Evolutionary conservation across 1,140 invertebrate genomes (phyloP).

Genomic region (Lasioglossum baleicum): DNA sequence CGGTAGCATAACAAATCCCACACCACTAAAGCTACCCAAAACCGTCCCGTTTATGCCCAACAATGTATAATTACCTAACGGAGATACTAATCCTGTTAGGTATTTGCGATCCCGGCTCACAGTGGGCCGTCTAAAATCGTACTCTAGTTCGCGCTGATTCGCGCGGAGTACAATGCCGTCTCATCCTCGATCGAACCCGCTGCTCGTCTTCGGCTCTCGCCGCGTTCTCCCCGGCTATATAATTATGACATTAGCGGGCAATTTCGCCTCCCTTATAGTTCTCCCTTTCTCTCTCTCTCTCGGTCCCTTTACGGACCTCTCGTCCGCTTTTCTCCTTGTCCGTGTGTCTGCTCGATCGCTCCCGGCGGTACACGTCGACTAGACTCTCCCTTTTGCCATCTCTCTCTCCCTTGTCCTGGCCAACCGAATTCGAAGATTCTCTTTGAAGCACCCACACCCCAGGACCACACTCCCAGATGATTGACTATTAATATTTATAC

Average conservation of each 20-base stretch:
- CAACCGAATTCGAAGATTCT: conserved; percentile 42
- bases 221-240: conserved; percentile 28
- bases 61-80: too few species aligned
- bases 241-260: conserved; percentile 48
- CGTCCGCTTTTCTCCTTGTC: conserved; percentile 42
- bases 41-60: too few species aligned
- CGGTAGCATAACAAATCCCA: too few species aligned
- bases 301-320: background rate
- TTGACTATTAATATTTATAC: conserved; percentile 50
- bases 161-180: conserved; percentile 13
- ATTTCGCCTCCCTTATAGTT: conserved; percentile 38
- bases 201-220: conserved; percentile 2
- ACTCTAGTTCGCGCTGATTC: conserved; percentile 1
- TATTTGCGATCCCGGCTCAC: too few species aligned
- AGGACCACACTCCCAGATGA: conserved; percentile 40
- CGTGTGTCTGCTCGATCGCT: conserved; percentile 44
- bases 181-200: conserved; percentile 18
- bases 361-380: conserved; percentile 39
- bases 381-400: background rate
- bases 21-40: too few species aligned
- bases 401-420: conserved; percentile 13
- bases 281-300: background rate
- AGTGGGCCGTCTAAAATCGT: too few species aligned
- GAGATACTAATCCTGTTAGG: too few species aligned
- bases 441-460: conserved; percentile 31